These are phyloP conservation scores for Xiphophorus hellerii DNA, from an alignment of 2,113 vertebrate species.

Conservation along the genomic window DNA sequence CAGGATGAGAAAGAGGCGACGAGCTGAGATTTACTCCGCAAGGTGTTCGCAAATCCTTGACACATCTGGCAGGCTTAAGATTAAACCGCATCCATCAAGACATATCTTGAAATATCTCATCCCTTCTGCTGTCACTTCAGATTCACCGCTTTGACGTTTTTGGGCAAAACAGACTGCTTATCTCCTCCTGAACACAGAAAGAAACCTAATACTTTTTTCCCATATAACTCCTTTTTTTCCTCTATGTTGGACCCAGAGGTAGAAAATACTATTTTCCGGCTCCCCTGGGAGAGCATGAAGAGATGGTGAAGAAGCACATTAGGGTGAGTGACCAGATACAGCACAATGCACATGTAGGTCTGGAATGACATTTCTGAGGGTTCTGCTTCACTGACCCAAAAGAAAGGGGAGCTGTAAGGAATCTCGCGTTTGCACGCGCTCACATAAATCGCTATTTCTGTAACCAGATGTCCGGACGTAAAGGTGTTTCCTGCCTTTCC, in stretches of 20 bases:
- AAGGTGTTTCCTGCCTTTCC: slow-evolving; percentile 8
- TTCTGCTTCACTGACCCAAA: slow-evolving; percentile 44
- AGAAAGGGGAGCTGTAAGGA: slow-evolving; percentile 24
- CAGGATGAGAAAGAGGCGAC: slow-evolving; percentile 41
- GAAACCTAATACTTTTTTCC: slow-evolving; percentile 46
- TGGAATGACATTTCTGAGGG: slow-evolving; percentile 51
- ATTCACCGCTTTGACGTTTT: slow-evolving; percentile 57
- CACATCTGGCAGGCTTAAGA: slow-evolving; percentile 67
- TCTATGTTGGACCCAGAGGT: slow-evolving; percentile 53
- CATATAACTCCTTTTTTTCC: slow-evolving; percentile 30
- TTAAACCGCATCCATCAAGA: slow-evolving; percentile 61
- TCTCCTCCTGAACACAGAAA: slow-evolving; percentile 45
- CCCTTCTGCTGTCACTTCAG: slow-evolving; percentile 56
- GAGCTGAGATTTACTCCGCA: slow-evolving; percentile 42
- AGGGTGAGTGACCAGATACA: slow-evolving; percentile 40
- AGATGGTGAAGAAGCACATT: slow-evolving; percentile 48
- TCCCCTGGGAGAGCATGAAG: slow-evolving; percentile 41
- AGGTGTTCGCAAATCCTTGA: slow-evolving; percentile 59
- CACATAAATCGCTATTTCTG: slow-evolving; percentile 14
- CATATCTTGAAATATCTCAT: slow-evolving; percentile 66
- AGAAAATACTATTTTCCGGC: slow-evolving; percentile 48
- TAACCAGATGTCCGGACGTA: slow-evolving; percentile 4
- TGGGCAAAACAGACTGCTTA: slow-evolving; percentile 69
- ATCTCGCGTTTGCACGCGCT: slow-evolving; percentile 16
- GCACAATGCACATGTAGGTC: slow-evolving; percentile 24